Conservation (phyloP, 37 sponge, comb jelly and placozoan genomes). For the Geodia barretti region DNA sequence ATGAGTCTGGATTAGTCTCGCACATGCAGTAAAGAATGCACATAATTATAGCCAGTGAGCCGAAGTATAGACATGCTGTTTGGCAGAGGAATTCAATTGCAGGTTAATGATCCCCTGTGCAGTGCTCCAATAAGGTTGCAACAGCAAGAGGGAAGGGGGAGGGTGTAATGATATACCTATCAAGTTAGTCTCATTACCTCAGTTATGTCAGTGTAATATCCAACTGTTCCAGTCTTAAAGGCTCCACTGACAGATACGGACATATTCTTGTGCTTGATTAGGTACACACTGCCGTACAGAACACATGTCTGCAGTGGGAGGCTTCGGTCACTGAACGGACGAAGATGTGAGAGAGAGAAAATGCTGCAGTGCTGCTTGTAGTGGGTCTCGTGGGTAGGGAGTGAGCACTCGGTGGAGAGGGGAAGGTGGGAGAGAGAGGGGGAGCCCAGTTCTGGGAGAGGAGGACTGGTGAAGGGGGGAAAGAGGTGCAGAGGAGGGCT, state of each 20-base stretch:
- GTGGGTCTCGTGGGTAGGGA: neutral
- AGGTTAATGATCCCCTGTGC: no score
- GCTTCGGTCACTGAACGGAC: slow-evolving; percentile 18
- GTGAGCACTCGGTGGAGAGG: neutral
- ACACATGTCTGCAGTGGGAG: slow-evolving; percentile 41
- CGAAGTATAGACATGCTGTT: no score
- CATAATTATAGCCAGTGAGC: no score
- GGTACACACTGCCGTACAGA: slow-evolving; percentile 57
- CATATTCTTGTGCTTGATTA: slow-evolving; percentile 44
- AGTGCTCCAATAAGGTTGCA: no score
- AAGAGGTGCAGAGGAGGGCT: neutral
- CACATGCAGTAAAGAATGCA: no score
- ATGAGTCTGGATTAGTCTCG: no score
- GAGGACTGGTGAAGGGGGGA: neutral
- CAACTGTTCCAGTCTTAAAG: neutral
- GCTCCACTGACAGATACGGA: slow-evolving; percentile 33
- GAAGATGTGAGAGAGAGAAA: slow-evolving; percentile 55
- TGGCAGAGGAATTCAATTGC: no score
- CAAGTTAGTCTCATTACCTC: slow-evolving; percentile 29
- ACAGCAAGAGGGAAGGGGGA: no score
- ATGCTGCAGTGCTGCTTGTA: slow-evolving; percentile 46
- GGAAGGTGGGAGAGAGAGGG: neutral
- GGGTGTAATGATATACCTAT: no score
- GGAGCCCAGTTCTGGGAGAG: neutral
- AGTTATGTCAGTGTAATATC: slow-evolving; percentile 26